Conservation (phyloP, 1,140 invertebrate species). For the Melitaea cinxia region DNA sequence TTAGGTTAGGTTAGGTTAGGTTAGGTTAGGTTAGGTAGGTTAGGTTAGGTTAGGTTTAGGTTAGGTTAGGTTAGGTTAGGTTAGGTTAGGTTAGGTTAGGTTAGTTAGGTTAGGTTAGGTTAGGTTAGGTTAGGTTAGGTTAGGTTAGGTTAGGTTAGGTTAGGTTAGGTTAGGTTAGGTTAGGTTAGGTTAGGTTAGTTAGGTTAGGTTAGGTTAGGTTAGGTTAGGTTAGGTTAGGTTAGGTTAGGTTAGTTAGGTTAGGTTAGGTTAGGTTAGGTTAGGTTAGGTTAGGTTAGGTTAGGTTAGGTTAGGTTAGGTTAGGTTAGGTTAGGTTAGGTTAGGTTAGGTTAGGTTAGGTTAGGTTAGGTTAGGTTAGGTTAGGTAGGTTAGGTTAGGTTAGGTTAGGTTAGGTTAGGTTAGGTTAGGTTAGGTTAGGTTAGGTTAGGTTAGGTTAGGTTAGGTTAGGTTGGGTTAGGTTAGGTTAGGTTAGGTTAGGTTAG, state of each 20-base stretch:
- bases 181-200: constrained; percentile 21
- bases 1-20: constrained; percentile 41
- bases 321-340: constrained; percentile 9
- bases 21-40: no score
- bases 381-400: no score
- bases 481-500: constrained; percentile 47
- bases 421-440: constrained; percentile 43
- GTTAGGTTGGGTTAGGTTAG: constrained; percentile 43
- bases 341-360: constrained; percentile 18
- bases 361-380: no score
- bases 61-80: no score
- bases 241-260: constrained; percentile 47
- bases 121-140: constrained; percentile 44
- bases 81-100: constrained; percentile 38
- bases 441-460: constrained; percentile 46
- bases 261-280: constrained; percentile 47
- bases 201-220: constrained; percentile 42
- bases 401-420: constrained; percentile 16
- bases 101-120: constrained; percentile 42
- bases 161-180: constrained; percentile 43
- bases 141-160: constrained; percentile 44
- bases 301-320: constrained; percentile 18
- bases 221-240: constrained; percentile 46
- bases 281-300: constrained; percentile 31
- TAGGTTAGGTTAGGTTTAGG: no score